Evolutionary conservation across 2,113 vertebrate genomes (phyloP).

Genomic region (Psettodes erumei): DNA sequence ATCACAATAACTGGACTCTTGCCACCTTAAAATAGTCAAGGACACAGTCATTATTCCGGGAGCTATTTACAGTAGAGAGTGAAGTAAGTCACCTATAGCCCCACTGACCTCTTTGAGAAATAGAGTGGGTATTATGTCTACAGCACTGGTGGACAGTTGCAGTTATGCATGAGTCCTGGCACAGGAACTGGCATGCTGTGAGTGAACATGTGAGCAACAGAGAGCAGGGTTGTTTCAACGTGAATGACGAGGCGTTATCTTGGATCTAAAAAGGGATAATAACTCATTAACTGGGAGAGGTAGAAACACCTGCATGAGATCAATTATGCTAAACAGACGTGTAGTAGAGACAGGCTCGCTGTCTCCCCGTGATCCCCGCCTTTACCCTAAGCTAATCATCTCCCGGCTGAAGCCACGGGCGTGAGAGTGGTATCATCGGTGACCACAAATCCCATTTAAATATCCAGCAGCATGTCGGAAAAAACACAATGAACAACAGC

Average conservation of each 20-base stretch:
- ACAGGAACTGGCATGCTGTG: neutral
- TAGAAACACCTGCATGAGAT: slow-evolving; percentile 44
- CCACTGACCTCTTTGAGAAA: slow-evolving; percentile 43
- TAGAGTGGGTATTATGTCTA: neutral
- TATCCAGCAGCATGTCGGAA: neutral
- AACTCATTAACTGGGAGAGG: slow-evolving; percentile 20
- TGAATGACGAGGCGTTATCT: slow-evolving; percentile 6
- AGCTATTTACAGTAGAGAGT: slow-evolving; percentile 43
- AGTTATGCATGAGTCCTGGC: neutral
- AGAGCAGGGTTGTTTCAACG: neutral
- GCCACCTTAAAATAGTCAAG: slow-evolving; percentile 21
- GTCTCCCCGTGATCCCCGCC: neutral
- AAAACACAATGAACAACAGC: neutral
- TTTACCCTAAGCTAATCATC: neutral
- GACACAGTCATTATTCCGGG: slow-evolving; percentile 34
- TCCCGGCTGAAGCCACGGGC: neutral
- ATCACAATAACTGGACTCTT: slow-evolving; percentile 5
- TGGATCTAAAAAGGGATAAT: slow-evolving; percentile 10
- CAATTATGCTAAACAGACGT: slow-evolving; percentile 56
- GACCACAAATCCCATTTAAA: too few species aligned
- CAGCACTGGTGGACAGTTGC: neutral
- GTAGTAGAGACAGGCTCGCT: slow-evolving; percentile 8
- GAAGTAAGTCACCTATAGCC: slow-evolving; percentile 50
- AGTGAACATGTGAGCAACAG: slow-evolving; percentile 8
- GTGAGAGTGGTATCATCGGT: neutral